These are phyloP conservation scores for Bergia sp. DNA, from an alignment of 92 coral and sea anemone species.

Conservation along the genomic window DNA sequence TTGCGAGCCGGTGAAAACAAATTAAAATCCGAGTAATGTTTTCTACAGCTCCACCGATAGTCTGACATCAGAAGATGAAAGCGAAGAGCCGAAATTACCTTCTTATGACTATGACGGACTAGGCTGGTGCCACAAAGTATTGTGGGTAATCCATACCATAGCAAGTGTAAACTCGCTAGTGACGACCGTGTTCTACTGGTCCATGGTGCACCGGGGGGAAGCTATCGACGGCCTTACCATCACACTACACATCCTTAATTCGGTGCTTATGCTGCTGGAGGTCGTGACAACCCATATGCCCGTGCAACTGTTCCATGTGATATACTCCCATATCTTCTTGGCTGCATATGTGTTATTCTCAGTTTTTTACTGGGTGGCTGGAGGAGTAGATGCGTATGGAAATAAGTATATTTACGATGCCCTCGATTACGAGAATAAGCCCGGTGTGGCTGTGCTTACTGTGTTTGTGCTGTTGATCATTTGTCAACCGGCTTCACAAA, in stretches of 20 bases:
- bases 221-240: slow-evolving; percentile 60
- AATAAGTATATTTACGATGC: slow-evolving; percentile 70
- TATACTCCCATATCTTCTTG: slow-evolving; percentile 76
- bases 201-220: slow-evolving; percentile 49
- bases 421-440: slow-evolving; percentile 68
- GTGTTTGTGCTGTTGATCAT: slow-evolving; percentile 68
- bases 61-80: slow-evolving; percentile 23
- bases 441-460: slow-evolving; percentile 64
- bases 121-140: slow-evolving; percentile 63
- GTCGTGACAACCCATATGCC: slow-evolving; percentile 78
- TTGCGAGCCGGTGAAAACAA: background rate
- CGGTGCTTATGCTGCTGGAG: slow-evolving; percentile 81
- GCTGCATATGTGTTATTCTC: slow-evolving; percentile 80
- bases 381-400: slow-evolving; percentile 66
- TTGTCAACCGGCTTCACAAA: slow-evolving; percentile 60
- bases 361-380: slow-evolving; percentile 91
- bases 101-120: slow-evolving; percentile 58
- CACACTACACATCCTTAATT: slow-evolving; percentile 69
- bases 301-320: slow-evolving; percentile 74
- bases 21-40: background rate
- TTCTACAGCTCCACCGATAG: slow-evolving; percentile 35
- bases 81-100: background rate
- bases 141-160: slow-evolving; percentile 81
- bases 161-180: slow-evolving; percentile 81
- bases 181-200: slow-evolving; percentile 76